Evolutionary conservation across 2,888 invertebrate species (phyloP).

Genomic region (Tortricodes alternella): DNA sequence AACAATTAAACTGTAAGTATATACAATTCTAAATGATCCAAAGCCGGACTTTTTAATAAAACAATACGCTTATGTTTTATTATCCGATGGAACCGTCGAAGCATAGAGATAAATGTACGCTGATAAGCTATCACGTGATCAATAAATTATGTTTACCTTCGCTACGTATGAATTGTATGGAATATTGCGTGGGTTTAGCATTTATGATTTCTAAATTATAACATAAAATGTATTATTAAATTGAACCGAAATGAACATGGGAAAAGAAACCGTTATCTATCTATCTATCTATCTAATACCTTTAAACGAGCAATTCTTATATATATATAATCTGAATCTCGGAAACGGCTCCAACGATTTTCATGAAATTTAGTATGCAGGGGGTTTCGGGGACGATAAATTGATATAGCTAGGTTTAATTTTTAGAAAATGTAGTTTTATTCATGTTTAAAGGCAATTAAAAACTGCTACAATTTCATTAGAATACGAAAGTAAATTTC

Average conservation of each 20-base stretch:
- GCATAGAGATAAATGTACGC: constrained; percentile 60
- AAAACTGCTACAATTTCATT: too few species aligned
- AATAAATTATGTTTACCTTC: constrained; percentile 66
- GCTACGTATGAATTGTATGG: constrained; percentile 36
- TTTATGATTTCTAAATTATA: constrained; percentile 25
- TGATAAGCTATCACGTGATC: constrained; percentile 74
- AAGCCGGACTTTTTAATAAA: constrained; percentile 24
- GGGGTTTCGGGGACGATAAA: too few species aligned
- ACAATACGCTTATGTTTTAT: constrained; percentile 35
- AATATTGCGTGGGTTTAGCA: constrained; percentile 32
- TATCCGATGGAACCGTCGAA: constrained; percentile 41
- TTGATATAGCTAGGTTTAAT: too few species aligned
- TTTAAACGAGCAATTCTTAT: too few species aligned
- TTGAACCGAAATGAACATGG: background rate
- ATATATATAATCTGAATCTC: too few species aligned
- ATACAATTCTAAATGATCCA: constrained; percentile 16
- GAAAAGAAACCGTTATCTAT: too few species aligned
- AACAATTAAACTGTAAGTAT: constrained; percentile 8
- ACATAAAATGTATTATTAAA: background rate
- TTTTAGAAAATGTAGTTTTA: too few species aligned
- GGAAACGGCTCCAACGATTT: too few species aligned
- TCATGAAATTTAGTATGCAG: too few species aligned
- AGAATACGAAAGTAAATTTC: too few species aligned
- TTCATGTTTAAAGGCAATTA: too few species aligned
- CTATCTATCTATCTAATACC: too few species aligned